These are phyloP conservation scores for Triplophysa yarkandensis DNA, from an alignment of 2,797 vertebrate genomes.

Conservation along the genomic window DNA sequence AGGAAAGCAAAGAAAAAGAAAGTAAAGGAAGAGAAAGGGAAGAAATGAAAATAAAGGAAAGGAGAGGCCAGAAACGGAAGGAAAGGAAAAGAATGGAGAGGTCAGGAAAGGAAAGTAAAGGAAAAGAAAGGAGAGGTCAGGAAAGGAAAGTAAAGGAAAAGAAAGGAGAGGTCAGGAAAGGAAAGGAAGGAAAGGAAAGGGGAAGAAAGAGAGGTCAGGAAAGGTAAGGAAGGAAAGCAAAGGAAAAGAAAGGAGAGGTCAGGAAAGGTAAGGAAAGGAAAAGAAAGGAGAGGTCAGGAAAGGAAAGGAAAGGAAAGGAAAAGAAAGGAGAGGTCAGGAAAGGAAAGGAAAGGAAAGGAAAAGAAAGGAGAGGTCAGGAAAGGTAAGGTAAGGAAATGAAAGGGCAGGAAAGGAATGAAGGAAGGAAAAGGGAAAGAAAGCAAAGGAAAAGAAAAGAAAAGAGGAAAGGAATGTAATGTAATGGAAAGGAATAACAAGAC, in stretches of 20 bases:
- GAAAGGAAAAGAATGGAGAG: neutral
- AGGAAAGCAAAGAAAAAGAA: conserved; percentile 52
- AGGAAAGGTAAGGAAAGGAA: conserved; percentile 52
- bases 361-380: neutral
- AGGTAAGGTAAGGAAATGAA: neutral
- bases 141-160: neutral
- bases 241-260: too few species aligned
- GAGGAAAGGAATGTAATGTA: neutral
- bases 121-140: neutral
- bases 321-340: neutral
- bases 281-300: neutral
- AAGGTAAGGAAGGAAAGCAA: too few species aligned
- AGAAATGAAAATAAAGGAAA: too few species aligned
- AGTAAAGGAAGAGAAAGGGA: neutral
- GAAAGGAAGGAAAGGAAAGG: neutral
- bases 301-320: too few species aligned
- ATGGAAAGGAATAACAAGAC: too few species aligned
- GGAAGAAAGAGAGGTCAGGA: neutral
- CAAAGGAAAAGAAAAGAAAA: neutral
- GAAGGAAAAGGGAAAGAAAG: neutral
- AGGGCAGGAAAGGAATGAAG: neutral
- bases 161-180: too few species aligned
- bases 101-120: too few species aligned
- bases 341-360: too few species aligned
- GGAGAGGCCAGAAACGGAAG: neutral